phyloP scores from a whole-genome alignment of 2,113 vertebrate species.

The Phaethon lepturus region DNA sequence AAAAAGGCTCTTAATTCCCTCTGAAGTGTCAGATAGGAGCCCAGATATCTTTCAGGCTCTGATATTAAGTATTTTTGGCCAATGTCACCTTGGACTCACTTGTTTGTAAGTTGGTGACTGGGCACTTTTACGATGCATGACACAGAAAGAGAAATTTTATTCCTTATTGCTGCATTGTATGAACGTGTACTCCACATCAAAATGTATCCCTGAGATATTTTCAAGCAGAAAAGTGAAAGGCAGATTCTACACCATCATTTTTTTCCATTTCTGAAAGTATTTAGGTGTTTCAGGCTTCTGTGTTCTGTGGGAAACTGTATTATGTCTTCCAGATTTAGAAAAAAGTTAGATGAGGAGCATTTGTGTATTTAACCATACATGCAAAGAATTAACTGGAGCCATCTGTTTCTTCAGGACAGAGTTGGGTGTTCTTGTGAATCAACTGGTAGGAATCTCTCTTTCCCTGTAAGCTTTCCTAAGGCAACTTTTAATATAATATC shows the following conservation, averaged over 20 bases:
- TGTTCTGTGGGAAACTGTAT: background rate
- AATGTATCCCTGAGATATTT: background rate
- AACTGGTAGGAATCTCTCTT: background rate
- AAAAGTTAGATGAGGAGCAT: background rate
- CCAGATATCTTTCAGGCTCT: background rate
- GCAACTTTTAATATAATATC: background rate
- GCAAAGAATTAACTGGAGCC: conserved; percentile 6
- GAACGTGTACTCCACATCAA: background rate
- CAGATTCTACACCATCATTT: background rate
- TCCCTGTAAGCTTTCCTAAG: background rate
- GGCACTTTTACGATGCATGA: background rate
- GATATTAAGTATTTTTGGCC: background rate
- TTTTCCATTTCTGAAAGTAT: background rate
- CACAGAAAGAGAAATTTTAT: background rate
- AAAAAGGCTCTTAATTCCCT: background rate
- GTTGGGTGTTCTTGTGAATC: background rate
- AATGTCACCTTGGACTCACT: background rate
- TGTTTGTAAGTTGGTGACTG: background rate
- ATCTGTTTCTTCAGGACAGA: conserved; percentile 18
- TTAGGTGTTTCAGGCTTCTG: background rate
- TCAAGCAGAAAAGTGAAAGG: background rate
- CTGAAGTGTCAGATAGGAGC: background rate
- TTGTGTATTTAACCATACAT: background rate
- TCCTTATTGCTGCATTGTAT: background rate
- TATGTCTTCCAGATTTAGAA: background rate